Evolutionary conservation across 2,888 invertebrate genomes (phyloP).

Genomic region (Saturnia japonica): DNA sequence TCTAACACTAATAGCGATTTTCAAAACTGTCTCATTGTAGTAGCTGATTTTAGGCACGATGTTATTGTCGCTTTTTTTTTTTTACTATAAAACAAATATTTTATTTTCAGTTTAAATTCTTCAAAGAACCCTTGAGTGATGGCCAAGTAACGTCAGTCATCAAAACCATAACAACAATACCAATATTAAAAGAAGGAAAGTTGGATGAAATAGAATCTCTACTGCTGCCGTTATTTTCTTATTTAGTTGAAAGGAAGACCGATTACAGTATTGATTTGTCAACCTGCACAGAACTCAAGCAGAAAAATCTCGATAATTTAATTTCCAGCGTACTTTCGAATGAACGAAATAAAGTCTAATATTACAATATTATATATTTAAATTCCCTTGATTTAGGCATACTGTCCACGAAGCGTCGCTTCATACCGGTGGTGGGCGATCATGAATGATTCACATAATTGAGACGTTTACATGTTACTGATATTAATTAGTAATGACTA

Average conservation of each 20-base stretch:
- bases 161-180: constrained; percentile 45
- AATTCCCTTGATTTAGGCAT: too few relatives aligned
- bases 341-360: neutral
- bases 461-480: too few relatives aligned
- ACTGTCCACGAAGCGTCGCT: too few relatives aligned
- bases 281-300: constrained; percentile 38
- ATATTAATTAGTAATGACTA: too few relatives aligned
- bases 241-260: constrained; percentile 51
- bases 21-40: too few relatives aligned
- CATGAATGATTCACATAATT: too few relatives aligned
- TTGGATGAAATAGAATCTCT: constrained; percentile 47
- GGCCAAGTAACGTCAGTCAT: constrained; percentile 47
- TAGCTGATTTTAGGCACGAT: too few relatives aligned
- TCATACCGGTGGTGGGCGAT: too few relatives aligned
- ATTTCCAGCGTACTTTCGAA: constrained; percentile 35
- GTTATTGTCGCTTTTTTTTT: too few relatives aligned
- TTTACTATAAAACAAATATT: neutral
- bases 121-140: constrained; percentile 54
- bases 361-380: too few relatives aligned
- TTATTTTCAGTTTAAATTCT: constrained; percentile 64
- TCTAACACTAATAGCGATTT: too few relatives aligned
- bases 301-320: constrained; percentile 39
- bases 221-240: constrained; percentile 59
- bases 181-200: constrained; percentile 42
- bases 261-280: constrained; percentile 44